These are phyloP conservation scores for Eueremaeus valkanovi DNA, from an alignment of 2,888 invertebrate genomes.

Conservation along the genomic window DNA sequence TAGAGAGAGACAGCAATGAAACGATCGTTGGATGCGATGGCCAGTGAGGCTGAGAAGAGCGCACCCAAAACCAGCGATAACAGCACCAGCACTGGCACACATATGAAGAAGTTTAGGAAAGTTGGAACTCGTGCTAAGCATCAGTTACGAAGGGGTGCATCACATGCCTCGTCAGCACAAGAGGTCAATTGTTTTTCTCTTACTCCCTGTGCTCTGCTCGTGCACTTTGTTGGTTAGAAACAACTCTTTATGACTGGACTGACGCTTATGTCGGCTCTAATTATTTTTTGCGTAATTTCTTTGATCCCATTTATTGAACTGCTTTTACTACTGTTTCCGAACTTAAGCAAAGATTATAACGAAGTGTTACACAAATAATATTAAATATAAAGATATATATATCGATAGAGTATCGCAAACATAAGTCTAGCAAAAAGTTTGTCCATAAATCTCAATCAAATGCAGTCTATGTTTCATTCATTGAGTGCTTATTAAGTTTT, in stretches of 20 bases:
- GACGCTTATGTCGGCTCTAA: constrained; percentile 3
- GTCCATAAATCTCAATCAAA: constrained; percentile 35
- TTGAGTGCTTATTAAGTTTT: constrained; percentile 13
- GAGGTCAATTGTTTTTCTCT: constrained; percentile 12
- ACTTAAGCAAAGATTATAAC: constrained; percentile 7
- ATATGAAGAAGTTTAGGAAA: not conserved
- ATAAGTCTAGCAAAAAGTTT: constrained; percentile 20
- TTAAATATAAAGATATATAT: not conserved
- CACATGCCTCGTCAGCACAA: constrained; percentile 27
- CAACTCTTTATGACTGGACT: constrained; percentile 7
- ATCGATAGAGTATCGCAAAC: constrained; percentile 1
- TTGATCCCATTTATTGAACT: not conserved
- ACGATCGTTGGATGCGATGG: not conserved
- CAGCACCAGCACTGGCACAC: constrained; percentile 11
- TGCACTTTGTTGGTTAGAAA: not conserved
- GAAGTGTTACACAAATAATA: constrained; percentile 4
- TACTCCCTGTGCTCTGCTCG: not conserved
- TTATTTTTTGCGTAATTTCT: constrained; percentile 16
- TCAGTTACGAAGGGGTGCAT: constrained; percentile 29
- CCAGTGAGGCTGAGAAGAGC: not conserved
- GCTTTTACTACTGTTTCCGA: not conserved
- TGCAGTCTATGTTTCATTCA: constrained; percentile 12
- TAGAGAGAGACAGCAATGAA: constrained; percentile 1
- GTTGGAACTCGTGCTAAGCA: constrained; percentile 1
- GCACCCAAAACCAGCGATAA: not conserved